Evolutionary conservation across 2,797 vertebrate genomes (phyloP).

Genomic region (Pangasius macronema): DNA sequence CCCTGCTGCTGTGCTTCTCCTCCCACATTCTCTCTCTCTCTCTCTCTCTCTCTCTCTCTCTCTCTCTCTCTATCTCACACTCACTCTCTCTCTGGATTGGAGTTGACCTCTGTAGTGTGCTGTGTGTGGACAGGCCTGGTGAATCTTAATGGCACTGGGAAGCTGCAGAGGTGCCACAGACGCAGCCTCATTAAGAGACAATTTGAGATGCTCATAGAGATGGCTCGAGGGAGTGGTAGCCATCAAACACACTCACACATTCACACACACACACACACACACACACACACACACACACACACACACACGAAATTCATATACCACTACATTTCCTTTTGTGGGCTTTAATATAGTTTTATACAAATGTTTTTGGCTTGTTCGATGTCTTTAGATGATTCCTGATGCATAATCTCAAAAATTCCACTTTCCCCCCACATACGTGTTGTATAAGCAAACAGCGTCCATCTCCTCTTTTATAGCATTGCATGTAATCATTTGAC

Average conservation of each 20-base stretch:
- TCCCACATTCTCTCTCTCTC: constrained; percentile 53
- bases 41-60: too few relatives aligned
- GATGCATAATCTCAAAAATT: neutral
- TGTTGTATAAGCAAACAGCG: neutral
- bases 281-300: constrained; percentile 21
- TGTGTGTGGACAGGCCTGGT: constrained; percentile 51
- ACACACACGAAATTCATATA: neutral
- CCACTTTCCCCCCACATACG: too few relatives aligned
- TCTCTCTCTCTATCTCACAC: constrained; percentile 47
- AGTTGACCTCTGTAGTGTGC: constrained; percentile 77
- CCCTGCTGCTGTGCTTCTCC: constrained; percentile 65
- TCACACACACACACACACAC: constrained; percentile 21
- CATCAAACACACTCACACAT: constrained; percentile 30
- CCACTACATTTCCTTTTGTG: neutral
- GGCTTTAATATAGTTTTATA: neutral
- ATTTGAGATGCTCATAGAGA: constrained; percentile 52
- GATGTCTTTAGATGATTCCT: constrained; percentile 43
- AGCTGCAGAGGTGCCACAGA: constrained; percentile 59
- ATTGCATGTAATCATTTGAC: neutral
- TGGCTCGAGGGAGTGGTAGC: constrained; percentile 35
- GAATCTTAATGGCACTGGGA: constrained; percentile 65
- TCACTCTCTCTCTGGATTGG: constrained; percentile 47
- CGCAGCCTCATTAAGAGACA: constrained; percentile 56
- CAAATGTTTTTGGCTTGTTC: constrained; percentile 3
- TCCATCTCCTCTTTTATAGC: neutral